Evolutionary conservation across 2,113 vertebrate species (phyloP), one percentile per base, ranked within the genome.

Genomic region (Myotis lucifugus): DNA sequence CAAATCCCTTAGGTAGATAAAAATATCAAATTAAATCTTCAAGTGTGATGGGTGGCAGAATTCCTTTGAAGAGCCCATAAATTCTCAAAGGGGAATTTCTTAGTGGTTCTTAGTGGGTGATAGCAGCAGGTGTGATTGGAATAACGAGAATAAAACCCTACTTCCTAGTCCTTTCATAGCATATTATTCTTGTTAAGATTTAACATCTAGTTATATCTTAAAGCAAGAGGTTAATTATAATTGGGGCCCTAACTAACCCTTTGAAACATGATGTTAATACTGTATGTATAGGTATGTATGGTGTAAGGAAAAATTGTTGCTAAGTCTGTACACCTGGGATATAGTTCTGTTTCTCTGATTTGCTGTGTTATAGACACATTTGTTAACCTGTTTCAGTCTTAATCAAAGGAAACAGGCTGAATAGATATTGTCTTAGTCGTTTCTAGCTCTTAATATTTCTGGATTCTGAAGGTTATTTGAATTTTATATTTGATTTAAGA

Each of bases 401-500:
- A 46, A 42, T 86, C 15, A 37, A 32, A 64, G 42, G 69, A 91
- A 84, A 37, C 27, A 61, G 29, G 23, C 48, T 52, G 50, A 50
- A 15, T 40, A 85, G 42, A 27, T 74, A 59, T 19, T 56, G 23
- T 46, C 52, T 61, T 76, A 17, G 46, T 50, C 21, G 59, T 82
- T 72, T 85, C 21, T 21, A 82, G 14, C 17, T 91, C 29, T 23
- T 56, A 46, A 19, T 89, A 74, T 81, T 93, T 95, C 27, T 85
- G n/a, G 50, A 76, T 85, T 88, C 64, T 67, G 72, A 81, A 70
- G 29, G 12, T 81, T 88, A 83, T 93, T 90, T 91, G 25, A 76
- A 69, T 56, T 50, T 78, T 90, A 78, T 85, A 46, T 86, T 94
- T 92, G 11, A 50, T 54, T 96, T 91, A 93, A 96, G 42, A n/a